phyloP scores from a whole-genome alignment of 2,113 vertebrate species.

The Hyperopisus bebe region DNA sequence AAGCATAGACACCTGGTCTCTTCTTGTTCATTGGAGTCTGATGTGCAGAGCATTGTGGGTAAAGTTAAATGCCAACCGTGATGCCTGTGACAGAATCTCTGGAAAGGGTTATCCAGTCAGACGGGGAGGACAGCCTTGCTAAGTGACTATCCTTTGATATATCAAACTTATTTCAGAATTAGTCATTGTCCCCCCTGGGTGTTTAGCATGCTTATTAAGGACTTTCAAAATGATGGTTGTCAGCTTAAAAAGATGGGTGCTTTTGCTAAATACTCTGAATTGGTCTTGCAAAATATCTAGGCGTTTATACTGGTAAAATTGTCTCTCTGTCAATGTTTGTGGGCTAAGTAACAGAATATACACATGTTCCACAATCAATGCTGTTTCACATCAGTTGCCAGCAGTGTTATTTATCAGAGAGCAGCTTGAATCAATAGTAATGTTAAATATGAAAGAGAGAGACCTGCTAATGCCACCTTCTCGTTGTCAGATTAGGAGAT shows the following conservation, averaged over 20 bases:
- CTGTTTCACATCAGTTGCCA: neutral
- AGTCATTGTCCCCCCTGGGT: neutral
- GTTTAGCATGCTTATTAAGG: neutral
- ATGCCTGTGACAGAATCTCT: neutral
- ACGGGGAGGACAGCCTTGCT: neutral
- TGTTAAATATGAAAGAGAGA: neutral
- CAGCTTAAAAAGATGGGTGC: neutral
- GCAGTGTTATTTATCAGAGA: neutral
- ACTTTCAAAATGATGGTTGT: neutral
- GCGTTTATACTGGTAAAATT: neutral
- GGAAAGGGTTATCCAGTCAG: neutral
- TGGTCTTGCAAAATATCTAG: neutral
- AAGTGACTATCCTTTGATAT: neutral
- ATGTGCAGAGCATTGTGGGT: neutral
- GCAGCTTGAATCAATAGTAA: neutral
- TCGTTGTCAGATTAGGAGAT: neutral
- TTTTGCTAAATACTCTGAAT: neutral
- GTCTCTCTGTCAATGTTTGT: neutral
- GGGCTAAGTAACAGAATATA: neutral
- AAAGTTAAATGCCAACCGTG: neutral
- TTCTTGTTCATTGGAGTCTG: neutral
- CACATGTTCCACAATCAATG: neutral
- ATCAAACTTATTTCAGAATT: neutral
- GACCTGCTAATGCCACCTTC: neutral
- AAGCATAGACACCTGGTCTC: neutral